Base-by-base conservation (phyloP, 2,113 vertebrate genomes). In the Eptatretus burgeri region DNA sequence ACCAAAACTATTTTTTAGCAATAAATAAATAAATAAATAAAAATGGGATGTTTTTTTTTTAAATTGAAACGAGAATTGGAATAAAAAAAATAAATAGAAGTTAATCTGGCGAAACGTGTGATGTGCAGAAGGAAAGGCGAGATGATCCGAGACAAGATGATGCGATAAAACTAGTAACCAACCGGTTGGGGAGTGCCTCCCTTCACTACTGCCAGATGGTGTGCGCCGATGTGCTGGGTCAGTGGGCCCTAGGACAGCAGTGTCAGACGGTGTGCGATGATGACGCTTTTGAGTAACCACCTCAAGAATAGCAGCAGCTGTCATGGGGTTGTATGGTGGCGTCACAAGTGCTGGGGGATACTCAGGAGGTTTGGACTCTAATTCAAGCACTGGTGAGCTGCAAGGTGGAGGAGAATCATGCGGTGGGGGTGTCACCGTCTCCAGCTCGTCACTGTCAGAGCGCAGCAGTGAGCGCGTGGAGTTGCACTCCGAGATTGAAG, bases 401-500 rank as follows among this genome's bases (percentile, higher is more conserved):
- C 27, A 41, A 41, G 27, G 3, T 41, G 27, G 27, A n/a, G 56
- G 56, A 13, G 56, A 60, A 19, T 60, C 56, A 19, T 17, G n/a
- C n/a, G n/a, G n/a, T 19, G 56, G 56, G n/a, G 56, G 56, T 41
- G 27, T 41, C 27, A 41, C 27, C n/a, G 56, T 60, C 56, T 9
- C 56, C n/a, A 83, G 73, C 74, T 94, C 88, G 67, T 93, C 84
- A 9, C 83, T 91, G 76, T 94, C 86, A 0, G 80, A 78, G 67
- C 76, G 83, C 67, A 96, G 77, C 68, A 96, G 74, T 11, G 88
- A 93, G n/a, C 82, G 82, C 0, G 85, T 91, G 19, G 86, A 93
- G 71, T 93, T 88, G 74, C 85, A 91, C 79, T 96, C 88, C 0
- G 88, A 89, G 72, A 84, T 78, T 49, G 88, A 88, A 51, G 86